These are phyloP conservation scores for Osmoderma eremita DNA, from an alignment of 2,888 invertebrate genomes.

Conservation along the genomic window DNA sequence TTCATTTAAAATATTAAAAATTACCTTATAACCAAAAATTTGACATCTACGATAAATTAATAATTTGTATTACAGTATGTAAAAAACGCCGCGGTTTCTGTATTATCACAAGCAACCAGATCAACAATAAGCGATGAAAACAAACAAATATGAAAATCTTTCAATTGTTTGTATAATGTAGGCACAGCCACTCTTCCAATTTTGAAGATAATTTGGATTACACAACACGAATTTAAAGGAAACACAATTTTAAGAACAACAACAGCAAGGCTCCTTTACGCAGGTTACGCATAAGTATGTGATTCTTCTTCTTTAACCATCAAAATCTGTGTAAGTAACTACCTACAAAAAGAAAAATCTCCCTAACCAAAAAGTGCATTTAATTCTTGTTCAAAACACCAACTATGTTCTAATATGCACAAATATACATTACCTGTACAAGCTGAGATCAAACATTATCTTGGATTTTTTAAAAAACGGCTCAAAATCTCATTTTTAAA, in stretches of 20 bases:
- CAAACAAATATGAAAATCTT: constrained; percentile 25
- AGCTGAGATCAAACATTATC: background rate
- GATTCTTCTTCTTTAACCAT: constrained; percentile 43
- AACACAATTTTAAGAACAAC: constrained; percentile 37
- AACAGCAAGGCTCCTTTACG: constrained; percentile 25
- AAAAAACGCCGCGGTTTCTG: constrained; percentile 41
- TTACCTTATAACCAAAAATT: constrained; percentile 37
- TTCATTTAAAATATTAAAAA: constrained; percentile 47
- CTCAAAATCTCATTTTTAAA: constrained; percentile 8
- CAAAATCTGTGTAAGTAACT: constrained; percentile 26
- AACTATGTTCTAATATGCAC: background rate
- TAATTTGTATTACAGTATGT: constrained; percentile 31
- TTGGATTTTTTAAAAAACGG: constrained; percentile 7
- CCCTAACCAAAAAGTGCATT: background rate
- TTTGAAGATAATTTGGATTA: constrained; percentile 31
- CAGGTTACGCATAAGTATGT: constrained; percentile 40
- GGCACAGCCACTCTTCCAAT: constrained; percentile 33
- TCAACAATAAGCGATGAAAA: constrained; percentile 27
- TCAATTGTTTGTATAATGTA: constrained; percentile 31
- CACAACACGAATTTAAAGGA: constrained; percentile 19
- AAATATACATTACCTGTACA: background rate
- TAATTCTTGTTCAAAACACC: background rate
- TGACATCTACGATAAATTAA: constrained; percentile 34
- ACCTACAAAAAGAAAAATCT: constrained; percentile 13
- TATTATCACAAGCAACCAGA: constrained; percentile 37